Conservation (phyloP, 2,888 invertebrate genomes). For the Polyploca ridens region DNA sequence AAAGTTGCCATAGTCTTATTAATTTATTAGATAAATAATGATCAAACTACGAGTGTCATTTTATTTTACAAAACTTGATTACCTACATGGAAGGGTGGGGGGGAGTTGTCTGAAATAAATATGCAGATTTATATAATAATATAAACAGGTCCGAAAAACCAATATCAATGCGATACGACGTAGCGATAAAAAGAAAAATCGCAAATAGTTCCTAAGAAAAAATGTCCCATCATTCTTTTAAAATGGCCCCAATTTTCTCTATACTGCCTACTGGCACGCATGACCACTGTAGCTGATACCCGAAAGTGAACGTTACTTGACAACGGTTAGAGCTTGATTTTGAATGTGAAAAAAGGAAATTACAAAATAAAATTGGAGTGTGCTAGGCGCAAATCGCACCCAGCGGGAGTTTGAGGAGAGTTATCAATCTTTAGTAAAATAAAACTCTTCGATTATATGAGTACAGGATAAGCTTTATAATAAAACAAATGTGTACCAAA, state of each 20-base stretch:
- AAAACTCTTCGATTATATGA: constrained; percentile 34
- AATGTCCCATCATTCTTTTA: constrained; percentile 78
- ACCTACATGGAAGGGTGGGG: background rate
- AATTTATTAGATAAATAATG: too few relatives aligned
- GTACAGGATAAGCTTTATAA: constrained; percentile 13
- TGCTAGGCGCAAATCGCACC: constrained; percentile 69
- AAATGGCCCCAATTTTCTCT: constrained; percentile 71
- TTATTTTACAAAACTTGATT: too few relatives aligned
- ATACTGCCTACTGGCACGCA: constrained; percentile 74
- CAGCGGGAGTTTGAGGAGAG: constrained; percentile 68
- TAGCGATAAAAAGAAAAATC: constrained; percentile 52
- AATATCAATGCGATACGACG: constrained; percentile 11
- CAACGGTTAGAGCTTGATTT: constrained; percentile 34
- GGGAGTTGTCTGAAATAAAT: background rate
- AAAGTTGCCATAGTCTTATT: too few relatives aligned
- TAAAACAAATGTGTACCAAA: background rate
- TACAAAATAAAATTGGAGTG: constrained; percentile 61
- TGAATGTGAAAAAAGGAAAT: constrained; percentile 35
- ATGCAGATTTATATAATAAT: background rate
- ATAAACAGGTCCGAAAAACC: background rate
- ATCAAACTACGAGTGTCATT: too few relatives aligned
- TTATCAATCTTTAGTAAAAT: constrained; percentile 77
- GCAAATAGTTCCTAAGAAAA: constrained; percentile 59
- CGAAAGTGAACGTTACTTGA: constrained; percentile 23
- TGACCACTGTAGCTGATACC: constrained; percentile 38